These are phyloP conservation scores for Rhinopomastus cyanomelas DNA, from an alignment of 2,113 vertebrate genomes.

Conservation along the genomic window DNA sequence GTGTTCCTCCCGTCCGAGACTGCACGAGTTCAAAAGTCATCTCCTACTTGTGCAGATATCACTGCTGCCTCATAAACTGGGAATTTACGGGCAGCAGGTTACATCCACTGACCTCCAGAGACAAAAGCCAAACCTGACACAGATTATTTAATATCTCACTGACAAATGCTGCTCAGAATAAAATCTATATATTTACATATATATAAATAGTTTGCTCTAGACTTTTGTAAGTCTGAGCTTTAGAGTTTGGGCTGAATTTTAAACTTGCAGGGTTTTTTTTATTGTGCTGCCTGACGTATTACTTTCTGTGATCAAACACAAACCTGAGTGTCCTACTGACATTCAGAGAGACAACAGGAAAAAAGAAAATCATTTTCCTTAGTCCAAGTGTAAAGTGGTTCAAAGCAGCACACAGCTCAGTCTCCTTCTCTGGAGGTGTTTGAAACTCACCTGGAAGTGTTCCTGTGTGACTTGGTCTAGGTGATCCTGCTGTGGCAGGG, in stretches of 20 bases:
- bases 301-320: background rate
- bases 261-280: accelerated
- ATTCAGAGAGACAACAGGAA: too few species aligned
- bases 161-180: background rate
- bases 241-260: background rate
- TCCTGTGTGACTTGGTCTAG: too few species aligned
- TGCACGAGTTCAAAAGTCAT: constrained; percentile 51
- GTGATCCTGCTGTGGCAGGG: too few species aligned
- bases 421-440: too few species aligned
- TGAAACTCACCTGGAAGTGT: too few species aligned
- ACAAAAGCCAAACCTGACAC: constrained; percentile 47
- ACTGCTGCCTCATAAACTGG: constrained; percentile 17
- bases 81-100: constrained; percentile 58
- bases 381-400: background rate
- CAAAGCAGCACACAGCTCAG: background rate
- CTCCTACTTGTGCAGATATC: constrained; percentile 4
- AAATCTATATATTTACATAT: too few species aligned
- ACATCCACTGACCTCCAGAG: constrained; percentile 43
- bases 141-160: constrained; percentile 47
- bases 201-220: too few species aligned
- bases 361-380: background rate
- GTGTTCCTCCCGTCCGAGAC: background rate
- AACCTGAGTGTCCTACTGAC: background rate
- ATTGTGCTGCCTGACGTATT: background rate
- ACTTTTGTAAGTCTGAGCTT: background rate